Conservation (phyloP, 2,113 vertebrate genomes). For the Passer domesticus region DNA sequence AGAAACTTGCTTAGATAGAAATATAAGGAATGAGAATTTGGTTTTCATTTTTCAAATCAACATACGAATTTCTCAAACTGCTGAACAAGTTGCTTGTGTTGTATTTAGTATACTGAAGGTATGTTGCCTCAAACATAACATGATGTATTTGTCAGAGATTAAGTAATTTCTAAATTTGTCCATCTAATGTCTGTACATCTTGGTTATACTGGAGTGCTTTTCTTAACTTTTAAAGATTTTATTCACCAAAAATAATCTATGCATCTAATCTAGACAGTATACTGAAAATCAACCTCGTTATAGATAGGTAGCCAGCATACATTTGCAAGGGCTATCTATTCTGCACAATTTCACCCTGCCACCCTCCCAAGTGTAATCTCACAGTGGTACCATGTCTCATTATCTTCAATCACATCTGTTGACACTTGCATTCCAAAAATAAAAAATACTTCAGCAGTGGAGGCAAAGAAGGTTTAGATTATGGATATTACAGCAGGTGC, state of each 20-base stretch:
- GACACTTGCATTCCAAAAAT: constrained; percentile 18
- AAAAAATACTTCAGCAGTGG: background rate
- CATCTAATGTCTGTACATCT: background rate
- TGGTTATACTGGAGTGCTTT: background rate
- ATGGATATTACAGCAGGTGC: constrained; percentile 54
- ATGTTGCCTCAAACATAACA: background rate
- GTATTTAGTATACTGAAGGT: background rate
- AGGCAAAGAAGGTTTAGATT: constrained; percentile 15
- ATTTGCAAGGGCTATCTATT: background rate
- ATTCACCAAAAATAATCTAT: background rate
- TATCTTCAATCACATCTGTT: constrained; percentile 52
- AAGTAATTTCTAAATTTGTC: background rate
- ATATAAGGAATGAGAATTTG: background rate
- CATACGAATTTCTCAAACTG: background rate
- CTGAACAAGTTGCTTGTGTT: background rate
- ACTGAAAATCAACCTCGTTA: background rate
- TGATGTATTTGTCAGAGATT: background rate
- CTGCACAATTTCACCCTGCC: background rate
- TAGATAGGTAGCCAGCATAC: background rate
- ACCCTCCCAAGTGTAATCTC: background rate
- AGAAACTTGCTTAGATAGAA: background rate
- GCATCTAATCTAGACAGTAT: background rate
- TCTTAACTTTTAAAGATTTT: background rate
- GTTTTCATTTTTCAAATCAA: background rate
- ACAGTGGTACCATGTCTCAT: background rate